Evolutionary conservation across 2,888 invertebrate genomes (phyloP), one percentile per base, ranked within the genome.

Genomic region (Actias luna): DNA sequence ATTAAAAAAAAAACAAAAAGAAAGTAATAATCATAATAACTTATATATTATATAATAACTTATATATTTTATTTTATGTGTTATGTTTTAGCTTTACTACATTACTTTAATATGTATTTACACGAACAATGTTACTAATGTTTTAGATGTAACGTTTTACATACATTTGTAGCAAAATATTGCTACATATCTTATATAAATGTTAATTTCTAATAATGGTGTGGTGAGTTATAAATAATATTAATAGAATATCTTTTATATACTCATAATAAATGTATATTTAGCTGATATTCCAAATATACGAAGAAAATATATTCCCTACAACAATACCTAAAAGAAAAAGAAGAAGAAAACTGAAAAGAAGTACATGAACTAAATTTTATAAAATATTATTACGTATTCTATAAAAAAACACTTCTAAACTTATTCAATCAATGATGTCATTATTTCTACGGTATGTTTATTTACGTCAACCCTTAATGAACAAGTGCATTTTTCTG

Each of bases 61-160:
- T 52, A 1, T 14, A 52, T 42, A 25, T 52, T 2, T n/a, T n/a
- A n/a, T n/a, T n/a, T n/a, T n/a, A n/a, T n/a, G n/a, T 42, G 14
- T 8, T 42, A 42, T 25, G 46, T 4, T 50, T 50, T 25, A 25
- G 25, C 14, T 29, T 55, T 16, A 7, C n/a, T 55, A 55, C n/a
- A 29, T 72, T 66, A 64, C 60, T 64, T 63, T 69, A 69, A 69
- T 64, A 69, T 36, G 59, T 71, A 74, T 35, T 59, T 67, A 66
- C 67, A 69, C 64, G 64, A 63, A 65, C 60, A 71, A 29, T 65
- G 55, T 72, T 69, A 69, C 60, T 63, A 60, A 50, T 50, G 10
- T 25, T 25, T 50, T 50, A 25, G 12, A 22, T 25, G n/a, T 25
- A 42, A 42, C n/a, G 5, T n/a, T 42, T 42, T 42, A 25, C 22